Base-by-base conservation (phyloP, 2,797 vertebrate species). In the Clangula hyemalis region DNA sequence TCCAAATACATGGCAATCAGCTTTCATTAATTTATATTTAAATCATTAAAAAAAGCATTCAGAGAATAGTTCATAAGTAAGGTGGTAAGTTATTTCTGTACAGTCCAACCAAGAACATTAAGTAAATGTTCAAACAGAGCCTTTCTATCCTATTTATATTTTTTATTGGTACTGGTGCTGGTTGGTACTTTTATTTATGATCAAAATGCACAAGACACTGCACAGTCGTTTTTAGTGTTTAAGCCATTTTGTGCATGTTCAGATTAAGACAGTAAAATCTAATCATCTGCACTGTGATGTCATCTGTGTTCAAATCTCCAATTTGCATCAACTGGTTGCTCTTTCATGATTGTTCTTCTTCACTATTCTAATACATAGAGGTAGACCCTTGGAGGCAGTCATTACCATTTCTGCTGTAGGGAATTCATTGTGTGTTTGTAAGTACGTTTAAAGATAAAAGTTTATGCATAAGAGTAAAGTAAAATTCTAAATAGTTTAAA, bases 11-110 rank as follows among this genome's bases (percentile, higher is more conserved):
- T 58, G 57, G 30, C 77, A 88, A 76, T 87, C 0, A 2, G 11
- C 41, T 92, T 74, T 10, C 57, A 77, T 94, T 92, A 56, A 72
- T 88, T 86, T 93, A n/a, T 76, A 90, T 82, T 94, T 83, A 96
- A 93, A 91, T 83, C 56, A 66, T 41, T 24, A 38, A 22, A 45
- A 57, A 87, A 87, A 34, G 10, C 18, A 39, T 58, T 71, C 88
- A 66, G 22, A 64, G 18, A 87, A n/a, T 8, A 57, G 17, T 65
- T 91, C 85, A 54, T 85, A 88, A 89, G 60, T 54, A 80, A 77
- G 24, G n/a, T 3, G 53, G 6, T 49, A 51, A 72, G 19, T 57
- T 90, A 71, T 54, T 72, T 30, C 32, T 45, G 21, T 78, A 72
- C 19, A 34, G 41, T 8, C 21, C 36, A 70, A 58, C 45, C 28